phyloP scores from a whole-genome alignment of 2,888 invertebrate species.

The Oscheius sp. region DNA sequence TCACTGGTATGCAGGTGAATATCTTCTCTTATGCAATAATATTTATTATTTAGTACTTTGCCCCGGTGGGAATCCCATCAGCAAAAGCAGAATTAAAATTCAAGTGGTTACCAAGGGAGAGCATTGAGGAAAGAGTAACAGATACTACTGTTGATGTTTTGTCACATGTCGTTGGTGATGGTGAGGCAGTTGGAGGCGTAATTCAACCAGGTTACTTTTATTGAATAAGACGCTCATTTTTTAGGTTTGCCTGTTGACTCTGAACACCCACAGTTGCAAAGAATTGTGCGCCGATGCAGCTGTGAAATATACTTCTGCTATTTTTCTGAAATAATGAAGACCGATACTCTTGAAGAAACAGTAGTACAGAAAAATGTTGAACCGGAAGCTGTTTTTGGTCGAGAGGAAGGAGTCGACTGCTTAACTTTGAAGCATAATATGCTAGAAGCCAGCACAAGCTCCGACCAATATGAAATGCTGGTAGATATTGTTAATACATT shows the following conservation, averaged over 20 bases:
- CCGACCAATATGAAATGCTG: constrained; percentile 85
- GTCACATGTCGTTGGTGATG: constrained; percentile 78
- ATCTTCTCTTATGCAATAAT: background rate
- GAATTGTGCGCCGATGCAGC: constrained; percentile 94
- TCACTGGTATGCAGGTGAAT: constrained; percentile 89
- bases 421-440: constrained; percentile 97
- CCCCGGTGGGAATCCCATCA: constrained; percentile 82
- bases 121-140: constrained; percentile 79
- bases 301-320: constrained; percentile 89
- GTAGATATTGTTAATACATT: constrained; percentile 97
- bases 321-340: constrained; percentile 79
- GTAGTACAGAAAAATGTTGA: constrained; percentile 22
- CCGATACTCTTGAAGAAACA: constrained; percentile 36
- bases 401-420: constrained; percentile 80
- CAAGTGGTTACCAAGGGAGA: constrained; percentile 93
- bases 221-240: background rate
- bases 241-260: background rate
- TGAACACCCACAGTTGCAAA: constrained; percentile 79
- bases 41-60: constrained; percentile 80
- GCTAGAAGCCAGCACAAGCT: constrained; percentile 78
- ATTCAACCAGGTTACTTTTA: constrained; percentile 82
- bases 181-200: constrained; percentile 90
- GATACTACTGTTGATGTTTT: constrained; percentile 73
- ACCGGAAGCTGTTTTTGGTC: constrained; percentile 11
- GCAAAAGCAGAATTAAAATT: constrained; percentile 71